phyloP scores from a whole-genome alignment of 2,113 vertebrate species.

The Podarcis raffonei region DNA sequence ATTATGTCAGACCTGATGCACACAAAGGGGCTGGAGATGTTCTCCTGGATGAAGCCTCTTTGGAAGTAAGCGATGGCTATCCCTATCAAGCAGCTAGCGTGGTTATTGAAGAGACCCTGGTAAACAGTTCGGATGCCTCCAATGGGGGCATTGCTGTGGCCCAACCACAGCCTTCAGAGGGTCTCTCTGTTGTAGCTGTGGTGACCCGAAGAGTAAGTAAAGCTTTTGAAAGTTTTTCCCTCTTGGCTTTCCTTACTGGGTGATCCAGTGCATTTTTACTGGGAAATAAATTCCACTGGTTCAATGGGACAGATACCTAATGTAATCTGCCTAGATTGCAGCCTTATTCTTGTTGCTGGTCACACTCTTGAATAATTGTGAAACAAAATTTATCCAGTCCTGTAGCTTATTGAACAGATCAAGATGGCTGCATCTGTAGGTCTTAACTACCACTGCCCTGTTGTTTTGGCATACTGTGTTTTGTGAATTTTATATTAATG shows the following conservation, averaged over 20 bases:
- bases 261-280: background rate
- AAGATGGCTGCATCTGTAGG: background rate
- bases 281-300: background rate
- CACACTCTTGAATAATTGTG: background rate
- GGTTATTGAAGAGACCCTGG: conserved; percentile 80
- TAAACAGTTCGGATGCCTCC: conserved; percentile 66
- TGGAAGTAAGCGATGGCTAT: conserved; percentile 73
- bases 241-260: background rate
- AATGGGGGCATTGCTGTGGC: conserved; percentile 57
- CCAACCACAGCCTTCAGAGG: conserved; percentile 70
- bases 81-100: conserved; percentile 75
- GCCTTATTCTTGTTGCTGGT: background rate
- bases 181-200: conserved; percentile 79
- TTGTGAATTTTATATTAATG: background rate
- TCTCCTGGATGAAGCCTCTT: conserved; percentile 75
- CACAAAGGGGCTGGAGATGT: conserved; percentile 74
- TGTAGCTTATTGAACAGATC: background rate
- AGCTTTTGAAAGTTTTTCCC: background rate
- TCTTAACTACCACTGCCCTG: background rate
- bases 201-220: conserved; percentile 78
- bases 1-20: conserved; percentile 55
- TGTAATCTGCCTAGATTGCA: background rate
- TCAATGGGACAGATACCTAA: background rate
- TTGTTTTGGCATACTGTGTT: background rate
- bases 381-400: background rate